phyloP scores from a whole-genome alignment of 2,113 vertebrate genomes.

The Oophaga pumilio region DNA sequence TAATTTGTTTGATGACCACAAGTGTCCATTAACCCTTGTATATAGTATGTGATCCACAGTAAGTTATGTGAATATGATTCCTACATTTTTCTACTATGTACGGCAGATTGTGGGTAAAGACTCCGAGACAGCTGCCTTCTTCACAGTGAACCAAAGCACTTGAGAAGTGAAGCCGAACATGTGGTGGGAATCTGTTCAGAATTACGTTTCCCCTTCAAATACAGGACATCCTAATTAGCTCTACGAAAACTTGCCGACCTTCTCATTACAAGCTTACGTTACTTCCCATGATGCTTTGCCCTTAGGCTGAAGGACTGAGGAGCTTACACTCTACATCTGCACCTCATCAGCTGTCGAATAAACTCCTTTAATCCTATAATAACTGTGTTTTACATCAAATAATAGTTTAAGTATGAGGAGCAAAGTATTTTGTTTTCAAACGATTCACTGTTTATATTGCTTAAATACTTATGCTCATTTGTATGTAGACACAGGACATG shows the following conservation, averaged over 20 bases:
- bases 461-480: constrained; percentile 17
- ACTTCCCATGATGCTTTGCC: constrained; percentile 42
- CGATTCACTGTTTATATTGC: constrained; percentile 21
- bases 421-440: constrained; percentile 20
- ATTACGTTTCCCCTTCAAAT: constrained; percentile 27
- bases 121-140: constrained; percentile 25
- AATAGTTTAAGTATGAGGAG: constrained; percentile 36
- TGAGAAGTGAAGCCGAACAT: constrained; percentile 42
- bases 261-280: constrained; percentile 38
- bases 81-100: background rate
- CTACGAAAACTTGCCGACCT: constrained; percentile 44
- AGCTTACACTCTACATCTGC: constrained; percentile 49
- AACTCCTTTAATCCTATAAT: constrained; percentile 53
- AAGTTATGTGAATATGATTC: background rate
- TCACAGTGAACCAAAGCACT: constrained; percentile 45
- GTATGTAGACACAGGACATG: background rate
- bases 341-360: constrained; percentile 26
- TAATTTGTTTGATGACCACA: background rate
- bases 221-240: constrained; percentile 53
- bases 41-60: background rate
- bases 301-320: background rate
- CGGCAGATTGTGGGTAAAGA: constrained; percentile 14
- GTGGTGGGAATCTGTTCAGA: constrained; percentile 44
- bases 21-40: background rate
- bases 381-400: constrained; percentile 27